Evolutionary conservation across 2,888 invertebrate species (phyloP), one percentile per base, ranked within the genome.

Genomic region (Nemoura dubitans): DNA sequence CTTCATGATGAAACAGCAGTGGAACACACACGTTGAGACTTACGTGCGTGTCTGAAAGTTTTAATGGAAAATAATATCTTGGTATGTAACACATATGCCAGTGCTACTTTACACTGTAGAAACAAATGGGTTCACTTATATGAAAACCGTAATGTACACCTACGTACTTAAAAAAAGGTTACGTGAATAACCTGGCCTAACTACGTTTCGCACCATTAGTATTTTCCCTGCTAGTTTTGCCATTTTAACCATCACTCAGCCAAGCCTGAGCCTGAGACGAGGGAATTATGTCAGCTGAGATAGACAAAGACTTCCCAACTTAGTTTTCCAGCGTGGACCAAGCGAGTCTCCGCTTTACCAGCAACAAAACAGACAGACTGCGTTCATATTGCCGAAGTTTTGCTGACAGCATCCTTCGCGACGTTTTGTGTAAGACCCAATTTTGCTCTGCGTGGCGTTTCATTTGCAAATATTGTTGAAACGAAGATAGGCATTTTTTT

Each of bases 31-130:
- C 59, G 14, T 59, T 59, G 59, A 59, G 14, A 59, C 59, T 59
- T 14, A 59, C 16, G 59, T 14, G 59, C 1, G 59, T 59, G 59
- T 21, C 21, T 10, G 2, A 21, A 59, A 59, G 59, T 59, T 59
- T 59, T 59, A 59, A 59, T 59, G 59, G 59, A 59, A 59, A 59
- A 59, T 59, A 59, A 59, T 59, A 59, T 59, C 2, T 59, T 59
- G 21, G 59, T 59, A 36, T 10, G 21, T 21, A 21, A 16, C 59
- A 21, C 59, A 3, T 59, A 59, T n/a, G 59, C 59, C 59, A 59
- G 21, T 59, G 21, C 59, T 59, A 59, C 59, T 59, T 21, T 59
- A 21, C 16, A 21, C 21, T 1, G 59, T 3, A 21, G 59, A 59
- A 36, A 59, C 59, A 21, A 59, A 59, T 59, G 59, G 59, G 2